These are phyloP conservation scores for Pseudopodoces humilis DNA, from an alignment of 2,113 vertebrate genomes.

Conservation along the genomic window DNA sequence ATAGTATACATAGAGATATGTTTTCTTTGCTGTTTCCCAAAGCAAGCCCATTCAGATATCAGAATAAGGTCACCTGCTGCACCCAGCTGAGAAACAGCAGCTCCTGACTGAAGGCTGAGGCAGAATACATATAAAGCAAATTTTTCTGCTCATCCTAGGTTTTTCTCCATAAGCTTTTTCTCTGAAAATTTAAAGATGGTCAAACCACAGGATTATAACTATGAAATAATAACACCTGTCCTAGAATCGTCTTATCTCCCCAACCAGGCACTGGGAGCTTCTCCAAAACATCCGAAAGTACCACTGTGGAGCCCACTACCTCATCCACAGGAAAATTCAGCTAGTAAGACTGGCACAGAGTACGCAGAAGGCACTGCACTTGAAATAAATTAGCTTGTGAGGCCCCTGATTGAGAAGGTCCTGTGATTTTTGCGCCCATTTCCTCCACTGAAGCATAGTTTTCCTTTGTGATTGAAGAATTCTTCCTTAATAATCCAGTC, in stretches of 20 bases:
- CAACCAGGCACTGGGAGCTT: fast-evolving
- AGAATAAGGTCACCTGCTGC: background rate
- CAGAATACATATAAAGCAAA: background rate
- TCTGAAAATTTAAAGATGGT: background rate
- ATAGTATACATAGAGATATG: background rate
- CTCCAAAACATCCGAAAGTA: background rate
- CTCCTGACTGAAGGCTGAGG: background rate
- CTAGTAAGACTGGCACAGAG: background rate
- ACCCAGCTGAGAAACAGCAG: background rate
- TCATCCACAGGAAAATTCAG: background rate
- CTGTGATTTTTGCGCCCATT: background rate
- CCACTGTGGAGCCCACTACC: background rate
- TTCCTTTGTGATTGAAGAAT: background rate
- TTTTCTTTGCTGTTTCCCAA: background rate
- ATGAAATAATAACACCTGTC: background rate
- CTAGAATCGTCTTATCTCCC: background rate
- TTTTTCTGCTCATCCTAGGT: background rate
- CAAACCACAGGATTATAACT: background rate
- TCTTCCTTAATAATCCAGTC: background rate
- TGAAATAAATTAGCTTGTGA: background rate
- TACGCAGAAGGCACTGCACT: background rate
- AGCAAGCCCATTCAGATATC: background rate
- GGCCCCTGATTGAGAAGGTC: background rate
- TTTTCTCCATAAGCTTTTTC: background rate
- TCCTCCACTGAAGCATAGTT: background rate